phyloP scores from a whole-genome alignment of 2,113 vertebrate species.

The Oncorhynchus tshawytscha region DNA sequence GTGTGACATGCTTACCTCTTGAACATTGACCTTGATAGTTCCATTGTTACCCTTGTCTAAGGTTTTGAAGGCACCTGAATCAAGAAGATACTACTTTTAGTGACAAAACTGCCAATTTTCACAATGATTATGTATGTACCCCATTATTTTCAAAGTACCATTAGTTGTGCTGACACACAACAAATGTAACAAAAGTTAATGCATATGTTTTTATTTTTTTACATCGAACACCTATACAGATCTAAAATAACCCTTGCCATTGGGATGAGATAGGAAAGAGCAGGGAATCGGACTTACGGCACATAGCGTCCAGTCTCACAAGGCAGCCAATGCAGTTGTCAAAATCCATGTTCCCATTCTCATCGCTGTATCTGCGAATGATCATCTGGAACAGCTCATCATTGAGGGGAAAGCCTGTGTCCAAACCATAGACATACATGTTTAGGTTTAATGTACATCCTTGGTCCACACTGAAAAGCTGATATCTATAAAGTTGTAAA shows the following conservation, averaged over 20 bases:
- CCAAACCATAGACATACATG: not conserved
- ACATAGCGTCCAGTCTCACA: slow-evolving; percentile 93
- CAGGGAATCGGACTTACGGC: slow-evolving; percentile 71
- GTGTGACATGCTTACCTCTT: slow-evolving; percentile 76
- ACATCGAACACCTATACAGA: no score
- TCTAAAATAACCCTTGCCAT: not conserved
- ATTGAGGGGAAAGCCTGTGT: slow-evolving; percentile 82
- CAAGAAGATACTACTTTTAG: not conserved
- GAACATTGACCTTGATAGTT: slow-evolving; percentile 79
- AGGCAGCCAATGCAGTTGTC: slow-evolving; percentile 93
- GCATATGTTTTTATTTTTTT: no score
- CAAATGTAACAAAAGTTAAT: no score
- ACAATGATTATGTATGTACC: no score
- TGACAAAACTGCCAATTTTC: no score
- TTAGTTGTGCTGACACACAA: no score
- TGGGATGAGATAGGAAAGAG: not conserved
- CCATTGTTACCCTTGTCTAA: slow-evolving; percentile 83
- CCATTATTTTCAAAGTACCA: no score
- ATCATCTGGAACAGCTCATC: slow-evolving; percentile 79
- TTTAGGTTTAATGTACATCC: not conserved
- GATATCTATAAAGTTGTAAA: no score
- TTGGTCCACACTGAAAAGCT: no score
- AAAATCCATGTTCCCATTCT: slow-evolving; percentile 85
- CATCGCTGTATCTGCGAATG: slow-evolving; percentile 78
- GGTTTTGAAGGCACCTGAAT: slow-evolving; percentile 84